Percentiles rank a stretch among this genome's conserved stretches.
Evolutionary conservation across 2,113 vertebrate species (phyloP).

Genomic region (Alethe castanea): DNA sequence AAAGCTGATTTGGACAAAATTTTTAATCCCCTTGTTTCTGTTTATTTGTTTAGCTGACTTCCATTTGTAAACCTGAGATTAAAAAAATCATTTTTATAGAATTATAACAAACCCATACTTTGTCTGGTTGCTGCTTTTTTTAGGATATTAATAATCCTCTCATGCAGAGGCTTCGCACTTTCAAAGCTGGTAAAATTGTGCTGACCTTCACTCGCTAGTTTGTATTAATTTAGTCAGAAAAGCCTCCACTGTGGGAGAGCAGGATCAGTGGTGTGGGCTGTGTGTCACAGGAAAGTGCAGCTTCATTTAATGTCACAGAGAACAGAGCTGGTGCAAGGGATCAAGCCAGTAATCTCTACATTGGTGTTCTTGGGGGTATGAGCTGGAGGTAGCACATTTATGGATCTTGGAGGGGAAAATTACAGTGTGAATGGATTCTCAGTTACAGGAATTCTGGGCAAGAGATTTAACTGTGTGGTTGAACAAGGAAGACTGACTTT

Average conservation of each 20-base stretch:
- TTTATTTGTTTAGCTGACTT: conserved; percentile 38
- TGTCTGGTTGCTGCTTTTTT: not conserved
- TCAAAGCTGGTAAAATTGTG: not conserved
- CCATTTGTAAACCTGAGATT: conserved; percentile 37
- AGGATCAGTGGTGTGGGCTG: not conserved
- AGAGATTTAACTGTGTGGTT: not conserved
- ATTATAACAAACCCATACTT: not conserved
- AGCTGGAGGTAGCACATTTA: not conserved
- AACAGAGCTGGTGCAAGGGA: not conserved
- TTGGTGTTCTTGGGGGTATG: not conserved
- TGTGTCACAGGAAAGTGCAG: not conserved
- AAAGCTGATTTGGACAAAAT: conserved; percentile 49
- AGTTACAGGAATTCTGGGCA: not conserved
- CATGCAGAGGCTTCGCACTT: not conserved
- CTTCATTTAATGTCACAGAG: not conserved
- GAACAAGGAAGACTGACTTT: not conserved
- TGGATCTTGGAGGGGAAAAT: not conserved
- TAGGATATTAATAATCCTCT: conserved; percentile 25
- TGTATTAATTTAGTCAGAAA: not conserved
- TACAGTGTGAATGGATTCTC: not conserved
- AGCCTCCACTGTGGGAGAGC: not conserved
- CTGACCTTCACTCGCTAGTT: not conserved
- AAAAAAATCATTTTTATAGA: conserved; percentile 25
- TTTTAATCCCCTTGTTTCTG: conserved; percentile 50
- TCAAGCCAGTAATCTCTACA: not conserved